Evolutionary conservation across 2,888 invertebrate genomes (phyloP).

Genomic region (Nasonovia ribisnigri): DNA sequence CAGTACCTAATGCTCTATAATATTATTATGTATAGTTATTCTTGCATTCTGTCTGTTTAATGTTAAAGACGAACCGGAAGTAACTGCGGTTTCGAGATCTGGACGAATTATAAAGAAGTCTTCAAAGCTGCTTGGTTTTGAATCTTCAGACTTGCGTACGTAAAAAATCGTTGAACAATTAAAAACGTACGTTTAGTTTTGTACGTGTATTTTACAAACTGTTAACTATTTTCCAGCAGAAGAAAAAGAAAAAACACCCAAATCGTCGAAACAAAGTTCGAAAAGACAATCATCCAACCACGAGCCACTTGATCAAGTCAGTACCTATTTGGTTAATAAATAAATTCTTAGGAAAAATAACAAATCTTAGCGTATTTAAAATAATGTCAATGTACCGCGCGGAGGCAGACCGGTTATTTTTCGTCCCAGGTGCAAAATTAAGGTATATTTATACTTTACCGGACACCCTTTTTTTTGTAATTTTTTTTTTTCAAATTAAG

Average conservation of each 20-base stretch:
- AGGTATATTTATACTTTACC: too few relatives aligned
- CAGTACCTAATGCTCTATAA: background rate
- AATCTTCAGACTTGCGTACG: conserved; percentile 84
- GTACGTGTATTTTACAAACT: background rate
- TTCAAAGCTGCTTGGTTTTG: conserved; percentile 93
- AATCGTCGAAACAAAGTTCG: conserved; percentile 21
- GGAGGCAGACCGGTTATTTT: too few relatives aligned
- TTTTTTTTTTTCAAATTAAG: too few relatives aligned
- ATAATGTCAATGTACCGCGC: background rate
- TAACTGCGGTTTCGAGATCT: conserved; percentile 89
- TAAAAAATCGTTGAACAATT: background rate
- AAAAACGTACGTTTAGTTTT: background rate
- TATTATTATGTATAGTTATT: background rate
- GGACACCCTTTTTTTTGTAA: too few relatives aligned
- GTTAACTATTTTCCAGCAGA: conserved; percentile 19
- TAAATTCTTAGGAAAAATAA: background rate
- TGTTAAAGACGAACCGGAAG: conserved; percentile 76
- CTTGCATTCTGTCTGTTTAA: background rate
- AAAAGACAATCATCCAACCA: conserved; percentile 32
- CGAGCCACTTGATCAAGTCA: conserved; percentile 25
- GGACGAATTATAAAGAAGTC: conserved; percentile 94
- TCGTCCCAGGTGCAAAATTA: too few relatives aligned
- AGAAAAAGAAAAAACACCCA: conserved; percentile 56
- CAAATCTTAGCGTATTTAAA: background rate
- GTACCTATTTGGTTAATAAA: too few relatives aligned